Conservation (phyloP, 2,113 vertebrate genomes). For the Microcebus tavaratra region DNA sequence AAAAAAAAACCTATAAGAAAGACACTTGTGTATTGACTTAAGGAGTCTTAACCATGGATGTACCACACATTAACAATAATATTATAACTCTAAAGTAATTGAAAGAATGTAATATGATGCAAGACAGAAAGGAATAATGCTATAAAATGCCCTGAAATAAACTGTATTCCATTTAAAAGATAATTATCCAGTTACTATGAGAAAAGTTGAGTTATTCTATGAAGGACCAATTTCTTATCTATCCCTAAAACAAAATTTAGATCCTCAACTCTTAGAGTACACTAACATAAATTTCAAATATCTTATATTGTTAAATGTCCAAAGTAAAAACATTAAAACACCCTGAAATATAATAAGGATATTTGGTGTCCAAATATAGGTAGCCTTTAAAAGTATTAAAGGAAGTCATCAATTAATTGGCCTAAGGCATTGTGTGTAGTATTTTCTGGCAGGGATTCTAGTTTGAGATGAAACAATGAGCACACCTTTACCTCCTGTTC, state of each 20-base stretch:
- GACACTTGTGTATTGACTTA: background rate
- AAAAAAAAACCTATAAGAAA: background rate
- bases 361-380: background rate
- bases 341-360: background rate
- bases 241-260: background rate
- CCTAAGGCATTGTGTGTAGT: background rate
- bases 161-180: conserved; percentile 2
- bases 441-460: background rate
- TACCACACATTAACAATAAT: background rate
- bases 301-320: background rate
- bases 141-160: background rate
- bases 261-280: background rate
- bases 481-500: background rate
- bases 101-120: background rate
- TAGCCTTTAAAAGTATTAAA: background rate
- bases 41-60: background rate
- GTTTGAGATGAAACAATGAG: background rate
- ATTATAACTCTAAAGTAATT: background rate
- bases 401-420: background rate
- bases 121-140: background rate
- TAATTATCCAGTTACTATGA: background rate
- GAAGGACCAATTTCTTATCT: background rate
- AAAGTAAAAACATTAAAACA: background rate
- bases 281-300: background rate
- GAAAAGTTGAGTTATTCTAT: background rate